Evolutionary conservation across 2,113 vertebrate genomes (phyloP).

Genomic region (Corythaeola cristata): DNA sequence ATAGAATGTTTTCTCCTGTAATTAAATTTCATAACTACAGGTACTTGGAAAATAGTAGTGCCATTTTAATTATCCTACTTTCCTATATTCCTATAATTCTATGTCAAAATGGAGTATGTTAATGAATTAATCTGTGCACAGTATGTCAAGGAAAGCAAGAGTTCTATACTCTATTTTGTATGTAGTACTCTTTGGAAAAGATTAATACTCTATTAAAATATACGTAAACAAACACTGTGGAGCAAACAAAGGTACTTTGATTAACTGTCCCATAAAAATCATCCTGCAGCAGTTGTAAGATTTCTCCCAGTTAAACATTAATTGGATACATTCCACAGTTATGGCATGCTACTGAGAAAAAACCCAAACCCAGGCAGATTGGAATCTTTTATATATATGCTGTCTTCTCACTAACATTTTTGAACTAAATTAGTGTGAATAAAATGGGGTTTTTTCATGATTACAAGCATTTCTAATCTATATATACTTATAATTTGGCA

Average conservation of each 20-base stretch:
- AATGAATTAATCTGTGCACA: not conserved
- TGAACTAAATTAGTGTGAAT: not conserved
- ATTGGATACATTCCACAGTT: not conserved
- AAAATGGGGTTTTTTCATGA: not conserved
- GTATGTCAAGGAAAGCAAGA: not conserved
- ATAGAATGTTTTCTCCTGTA: not conserved
- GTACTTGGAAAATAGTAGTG: not conserved
- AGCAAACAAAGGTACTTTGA: constrained; percentile 10
- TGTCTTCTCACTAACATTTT: not conserved
- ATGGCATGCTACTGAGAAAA: not conserved
- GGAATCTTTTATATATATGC: not conserved
- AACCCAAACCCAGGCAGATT: not conserved
- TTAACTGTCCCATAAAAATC: not conserved
- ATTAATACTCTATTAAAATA: constrained; percentile 25
- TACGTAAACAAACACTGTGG: not conserved
- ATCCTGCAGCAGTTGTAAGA: not conserved
- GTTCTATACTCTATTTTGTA: not conserved
- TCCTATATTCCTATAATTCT: not conserved
- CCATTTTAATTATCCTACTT: not conserved
- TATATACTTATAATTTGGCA: not conserved
- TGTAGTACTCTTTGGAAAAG: not conserved
- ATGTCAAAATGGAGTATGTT: not conserved
- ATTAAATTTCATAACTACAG: not conserved
- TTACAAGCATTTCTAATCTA: not conserved
- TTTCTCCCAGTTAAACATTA: constrained; percentile 16